Evolutionary conservation across 2,888 invertebrate genomes (phyloP).

Genomic region (Diploptera punctata): DNA sequence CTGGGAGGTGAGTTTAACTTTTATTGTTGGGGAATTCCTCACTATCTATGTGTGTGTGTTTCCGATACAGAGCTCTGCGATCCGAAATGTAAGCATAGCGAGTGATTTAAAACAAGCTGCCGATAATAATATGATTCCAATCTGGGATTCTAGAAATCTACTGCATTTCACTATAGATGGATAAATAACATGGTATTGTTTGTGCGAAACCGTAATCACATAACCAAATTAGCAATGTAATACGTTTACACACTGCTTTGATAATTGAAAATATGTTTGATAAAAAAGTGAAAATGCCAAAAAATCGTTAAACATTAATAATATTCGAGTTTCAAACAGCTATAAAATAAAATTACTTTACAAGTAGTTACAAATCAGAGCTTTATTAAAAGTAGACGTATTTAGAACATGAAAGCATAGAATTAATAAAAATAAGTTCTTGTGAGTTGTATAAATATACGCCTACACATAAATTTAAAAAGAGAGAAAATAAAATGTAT

Average conservation of each 20-base stretch:
- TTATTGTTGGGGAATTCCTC: slow-evolving; percentile 18
- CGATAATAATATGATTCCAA: slow-evolving; percentile 13
- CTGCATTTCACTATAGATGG: not conserved
- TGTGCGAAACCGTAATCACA: not conserved
- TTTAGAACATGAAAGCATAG: too few species aligned
- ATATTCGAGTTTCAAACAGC: not conserved
- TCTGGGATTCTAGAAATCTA: not conserved
- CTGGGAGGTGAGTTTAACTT: slow-evolving; percentile 16
- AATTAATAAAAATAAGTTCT: too few species aligned
- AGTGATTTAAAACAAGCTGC: slow-evolving; percentile 23
- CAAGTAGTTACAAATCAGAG: too few species aligned
- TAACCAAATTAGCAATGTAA: not conserved
- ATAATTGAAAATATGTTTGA: not conserved
- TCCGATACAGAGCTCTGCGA: too few species aligned
- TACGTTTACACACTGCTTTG: not conserved
- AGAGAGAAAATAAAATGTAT: too few species aligned
- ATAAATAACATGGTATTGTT: not conserved
- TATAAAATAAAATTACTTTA: not conserved
- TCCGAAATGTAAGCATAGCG: too few species aligned
- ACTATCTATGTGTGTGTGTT: not conserved
- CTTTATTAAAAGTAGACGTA: too few species aligned
- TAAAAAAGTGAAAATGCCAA: not conserved
- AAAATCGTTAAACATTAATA: not conserved
- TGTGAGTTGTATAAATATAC: too few species aligned
- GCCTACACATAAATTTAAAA: too few species aligned